Base-by-base conservation (phyloP, 2,113 vertebrate genomes). In the Daubentonia madagascariensis region DNA sequence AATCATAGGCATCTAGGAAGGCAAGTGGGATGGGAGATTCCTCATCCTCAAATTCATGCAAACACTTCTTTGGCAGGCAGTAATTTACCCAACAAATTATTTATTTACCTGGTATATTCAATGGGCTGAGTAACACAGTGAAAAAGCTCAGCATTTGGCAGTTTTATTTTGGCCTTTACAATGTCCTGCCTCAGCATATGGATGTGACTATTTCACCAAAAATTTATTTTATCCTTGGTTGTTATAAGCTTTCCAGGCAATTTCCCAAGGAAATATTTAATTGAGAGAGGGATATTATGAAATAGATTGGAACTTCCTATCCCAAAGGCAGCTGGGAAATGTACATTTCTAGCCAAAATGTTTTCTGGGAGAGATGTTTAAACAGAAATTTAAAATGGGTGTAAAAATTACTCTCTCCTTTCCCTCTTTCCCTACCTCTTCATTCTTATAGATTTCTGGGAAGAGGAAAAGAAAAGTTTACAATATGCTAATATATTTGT, bases 11-110 rank as follows among this genome's bases (percentile, higher is more conserved):
- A 30, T 45, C 50, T 32, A 75, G 40, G 48, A 63, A 92, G 28
- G 7, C 67, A 43, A 87, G 52, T 22, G 30, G 52, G 48, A 98
- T 98, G 98, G 96, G 98, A 99, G 98, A 99, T 98, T 99, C 98
- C 98, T 89, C 95, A 35, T 92, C 52, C 97, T 97, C 98, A 98
- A 98, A 81, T 97, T 98, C 96, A 98, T 97, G 97, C 95, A 94
- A 97, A 96, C 0, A 1, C 14, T 97, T 98, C 98, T 98, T 98
- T 43, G 5, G 97, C 97, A 98, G 94, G 72, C n/a, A 94, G 50
- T 98, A 96, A 79, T 97, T 85, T 97, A 92, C 95, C 97, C 95
- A 89, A 96, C 97, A 98, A 98, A 98, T 78, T 97, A 96, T 98
- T 97, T 95, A 97, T 86, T 50, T 93, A 95, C 91, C 43, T 91